phyloP scores from a whole-genome alignment of 2,797 vertebrate genomes.

The Acrossocheilus fasciatus region DNA sequence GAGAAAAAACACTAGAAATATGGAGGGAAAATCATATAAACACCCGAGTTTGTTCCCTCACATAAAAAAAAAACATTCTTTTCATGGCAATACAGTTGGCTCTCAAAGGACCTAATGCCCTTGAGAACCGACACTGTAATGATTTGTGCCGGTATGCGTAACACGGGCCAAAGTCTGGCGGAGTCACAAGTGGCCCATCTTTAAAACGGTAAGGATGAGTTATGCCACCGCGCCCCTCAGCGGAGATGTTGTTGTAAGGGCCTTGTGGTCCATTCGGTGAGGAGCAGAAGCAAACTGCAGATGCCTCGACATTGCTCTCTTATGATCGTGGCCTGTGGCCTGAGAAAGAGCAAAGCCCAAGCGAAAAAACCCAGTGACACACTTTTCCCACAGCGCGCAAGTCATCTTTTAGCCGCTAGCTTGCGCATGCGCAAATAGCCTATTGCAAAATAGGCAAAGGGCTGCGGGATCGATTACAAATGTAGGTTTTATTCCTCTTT shows the following conservation, averaged over 20 bases:
- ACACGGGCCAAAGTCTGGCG: constrained; percentile 63
- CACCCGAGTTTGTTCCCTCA: not conserved
- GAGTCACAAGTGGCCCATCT: constrained; percentile 69
- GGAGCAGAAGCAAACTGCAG: constrained; percentile 61
- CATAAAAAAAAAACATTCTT: not conserved
- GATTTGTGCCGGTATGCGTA: constrained; percentile 68
- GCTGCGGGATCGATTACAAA: not conserved
- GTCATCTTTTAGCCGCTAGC: constrained; percentile 28
- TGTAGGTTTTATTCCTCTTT: not conserved
- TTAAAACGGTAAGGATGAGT: constrained; percentile 67
- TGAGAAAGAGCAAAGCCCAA: constrained; percentile 72
- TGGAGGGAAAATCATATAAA: constrained; percentile 30
- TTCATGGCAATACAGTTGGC: not conserved
- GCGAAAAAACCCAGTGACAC: constrained; percentile 77
- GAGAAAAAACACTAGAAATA: constrained; percentile 28
- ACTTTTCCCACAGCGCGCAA: constrained; percentile 64
- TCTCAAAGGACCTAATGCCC: constrained; percentile 13
- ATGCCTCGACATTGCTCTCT: constrained; percentile 69
- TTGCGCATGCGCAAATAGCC: not conserved
- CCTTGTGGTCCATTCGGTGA: constrained; percentile 65
- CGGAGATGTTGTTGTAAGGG: constrained; percentile 69
- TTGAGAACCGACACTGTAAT: constrained; percentile 53
- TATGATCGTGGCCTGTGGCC: constrained; percentile 70
- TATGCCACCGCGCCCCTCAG: constrained; percentile 63
- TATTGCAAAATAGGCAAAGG: not conserved